Evolutionary conservation across 2,113 vertebrate genomes (phyloP), one percentile per base, ranked within the genome.

Genomic region (Pygathrix nemaeus): DNA sequence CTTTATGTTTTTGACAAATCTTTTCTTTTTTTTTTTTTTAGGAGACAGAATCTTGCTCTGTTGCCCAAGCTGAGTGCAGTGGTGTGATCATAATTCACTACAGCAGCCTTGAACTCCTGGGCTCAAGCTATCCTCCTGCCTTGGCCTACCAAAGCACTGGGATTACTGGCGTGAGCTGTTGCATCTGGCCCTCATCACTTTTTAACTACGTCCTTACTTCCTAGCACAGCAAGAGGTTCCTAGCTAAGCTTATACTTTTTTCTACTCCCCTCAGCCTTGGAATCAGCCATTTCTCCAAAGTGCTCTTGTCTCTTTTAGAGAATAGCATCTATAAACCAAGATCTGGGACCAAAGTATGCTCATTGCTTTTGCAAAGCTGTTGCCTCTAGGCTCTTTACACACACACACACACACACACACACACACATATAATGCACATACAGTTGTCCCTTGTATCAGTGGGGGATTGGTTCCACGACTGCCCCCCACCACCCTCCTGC

Each of bases 201-300:
- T 92, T 84, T 79, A 59, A 79, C 45, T 35, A 52, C 27, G 90
- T 96, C 20, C 20, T 95, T 73, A 93, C n/a, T 93, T 78, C 64
- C 43, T 93, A 45, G 30, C 43, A 78, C 23, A 93, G 43, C 23
- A 93, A 61, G 21, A 43, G 45, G 17, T 82, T 38, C 14, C 68
- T 87, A 43, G 50, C 9, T 95, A 35, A 43, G 2, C 3, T 72
- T 75, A 87, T 50, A 50, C 48, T 43, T 85, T 82, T 84, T 70
- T 88, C 59, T 59, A 57, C 70, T 20, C 59, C 4, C 3, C 25
- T 13, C 9, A 83, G 48, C 35, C 12, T 43, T 92, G 50, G n/a
- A 88, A 55, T 92, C 78, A 94, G 52, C 30, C 17, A 70, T 76
- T 95, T 95, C 75, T 85, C 43, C 6, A 4, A 92, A 83, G 55